Evolutionary conservation across 2,888 invertebrate genomes (phyloP), one percentile per base, ranked within the genome.

Genomic region (Drosophila atripex): DNA sequence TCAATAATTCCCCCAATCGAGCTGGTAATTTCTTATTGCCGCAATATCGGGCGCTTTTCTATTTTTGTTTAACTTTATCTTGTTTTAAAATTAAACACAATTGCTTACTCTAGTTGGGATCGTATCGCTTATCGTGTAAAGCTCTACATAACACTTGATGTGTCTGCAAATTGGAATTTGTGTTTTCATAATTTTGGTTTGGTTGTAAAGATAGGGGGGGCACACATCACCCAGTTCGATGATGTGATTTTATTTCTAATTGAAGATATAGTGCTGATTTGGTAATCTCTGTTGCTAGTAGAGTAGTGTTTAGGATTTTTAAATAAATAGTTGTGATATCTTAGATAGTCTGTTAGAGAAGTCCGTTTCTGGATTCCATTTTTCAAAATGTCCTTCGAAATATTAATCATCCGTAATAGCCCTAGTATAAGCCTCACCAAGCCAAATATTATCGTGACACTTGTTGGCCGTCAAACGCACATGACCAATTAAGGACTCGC

Each of bases 41-140:
- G 7, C 46, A 32, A 66, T 78, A 54, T 78, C 65, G 66, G 12
- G 0, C 21, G 30, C 63, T 57, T 65, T 30, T 35, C 51, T 59
- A 54, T 45, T 55, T 60, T 55, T 53, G 53, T 28, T 55, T 35
- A 38, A 49, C 60, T 71, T 85, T 82, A 85, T 82, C 86, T 64
- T 79, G 76, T 79, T 77, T 73, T 78, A 84, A 84, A 85, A 72
- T 79, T 82, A 79, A 77, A 65, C 76, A 72, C 83, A 73, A 68
- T 75, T 77, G 64, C 52, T 56, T 64, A 41, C 52, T 41, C 58
- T 41, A 47, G 47, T 66, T 51, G 57, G 63, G 43, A 63, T 60
- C 63, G 63, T 63, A 63, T 63, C 59, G 59, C 21, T 14, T 38
- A 46, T 45, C 63, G 30, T 18, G 30, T 64, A 64, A 64, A 63